A percentile compares a stretch with the other conserved stretches of the same genome.
Conservation (phyloP, 2,888 invertebrate genomes). For the Drosophila multiciliata region DNA sequence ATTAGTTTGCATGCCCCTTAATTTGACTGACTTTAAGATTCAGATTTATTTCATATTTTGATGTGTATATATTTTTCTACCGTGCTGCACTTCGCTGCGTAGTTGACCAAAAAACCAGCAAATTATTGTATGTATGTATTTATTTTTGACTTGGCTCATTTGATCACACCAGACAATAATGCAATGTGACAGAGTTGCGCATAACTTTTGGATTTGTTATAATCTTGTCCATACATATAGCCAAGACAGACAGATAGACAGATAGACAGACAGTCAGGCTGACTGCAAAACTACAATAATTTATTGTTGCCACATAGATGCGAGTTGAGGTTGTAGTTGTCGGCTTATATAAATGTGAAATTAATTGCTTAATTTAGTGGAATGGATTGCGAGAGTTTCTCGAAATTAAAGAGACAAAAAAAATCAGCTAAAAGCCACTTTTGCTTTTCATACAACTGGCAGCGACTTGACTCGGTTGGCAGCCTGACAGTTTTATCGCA, state of each 20-base stretch:
- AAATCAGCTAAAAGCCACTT: constrained; percentile 45
- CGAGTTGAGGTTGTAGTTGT: constrained; percentile 60
- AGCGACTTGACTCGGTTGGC: constrained; percentile 61
- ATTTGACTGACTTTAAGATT: constrained; percentile 35
- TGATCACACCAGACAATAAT: constrained; percentile 58
- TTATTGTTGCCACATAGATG: constrained; percentile 60
- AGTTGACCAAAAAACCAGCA: background rate
- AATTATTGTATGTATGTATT: constrained; percentile 2
- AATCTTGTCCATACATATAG: constrained; percentile 40
- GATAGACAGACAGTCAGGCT: constrained; percentile 1
- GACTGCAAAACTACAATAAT: constrained; percentile 58
- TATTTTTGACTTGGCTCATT: constrained; percentile 35
- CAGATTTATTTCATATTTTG: constrained; percentile 20
- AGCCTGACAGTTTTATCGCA: constrained; percentile 76
- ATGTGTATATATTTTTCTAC: constrained; percentile 3
- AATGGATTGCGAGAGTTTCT: constrained; percentile 73
- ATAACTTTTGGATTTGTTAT: constrained; percentile 53
- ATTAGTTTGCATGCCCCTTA: constrained; percentile 40
- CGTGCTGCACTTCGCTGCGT: constrained; percentile 10
- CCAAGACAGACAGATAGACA: background rate
- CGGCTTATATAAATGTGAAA: constrained; percentile 77
- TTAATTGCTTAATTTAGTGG: constrained; percentile 81
- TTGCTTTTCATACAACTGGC: constrained; percentile 47
- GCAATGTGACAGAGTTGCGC: constrained; percentile 62
- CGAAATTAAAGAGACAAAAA: constrained; percentile 17